Percentiles rank a stretch among this genome's conserved stretches.
phyloP scores from a whole-genome alignment of 2,888 invertebrate genomes.

The Tinea trinotella region DNA sequence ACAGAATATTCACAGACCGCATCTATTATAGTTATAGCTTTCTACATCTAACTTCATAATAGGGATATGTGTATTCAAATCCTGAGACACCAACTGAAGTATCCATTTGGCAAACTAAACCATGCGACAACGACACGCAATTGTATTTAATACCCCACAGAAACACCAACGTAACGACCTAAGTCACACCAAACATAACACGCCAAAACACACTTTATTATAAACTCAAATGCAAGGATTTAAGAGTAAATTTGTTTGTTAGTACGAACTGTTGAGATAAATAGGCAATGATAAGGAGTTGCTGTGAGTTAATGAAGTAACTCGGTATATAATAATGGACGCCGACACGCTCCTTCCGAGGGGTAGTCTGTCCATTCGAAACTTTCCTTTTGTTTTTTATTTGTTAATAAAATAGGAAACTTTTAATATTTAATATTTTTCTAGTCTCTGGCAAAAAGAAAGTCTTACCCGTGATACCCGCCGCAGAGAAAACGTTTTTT shows the following conservation, averaged over 20 bases:
- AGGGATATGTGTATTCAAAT: slow-evolving; percentile 7
- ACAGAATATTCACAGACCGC: no score
- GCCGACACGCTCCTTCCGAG: slow-evolving; percentile 16
- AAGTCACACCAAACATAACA: slow-evolving; percentile 18
- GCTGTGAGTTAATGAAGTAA: slow-evolving; percentile 28
- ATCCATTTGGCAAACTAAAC: slow-evolving; percentile 20
- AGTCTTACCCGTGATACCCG: no score
- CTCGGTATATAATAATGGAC: slow-evolving; percentile 24
- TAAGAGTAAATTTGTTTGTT: background rate
- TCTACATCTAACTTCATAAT: no score
- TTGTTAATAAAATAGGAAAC: no score
- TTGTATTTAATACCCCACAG: slow-evolving; percentile 20
- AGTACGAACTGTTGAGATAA: slow-evolving; percentile 24
- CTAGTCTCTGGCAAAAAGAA: no score
- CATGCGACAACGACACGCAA: slow-evolving; percentile 22
- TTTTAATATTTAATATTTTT: no score
- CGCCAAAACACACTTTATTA: background rate
- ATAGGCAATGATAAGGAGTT: slow-evolving; percentile 25
- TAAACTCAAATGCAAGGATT: background rate
- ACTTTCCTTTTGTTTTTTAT: slow-evolving; percentile 25
- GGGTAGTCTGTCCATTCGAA: background rate
- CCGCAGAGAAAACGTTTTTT: no score
- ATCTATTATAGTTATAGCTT: no score
- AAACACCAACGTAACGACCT: background rate
- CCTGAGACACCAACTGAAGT: slow-evolving; percentile 15